Base-by-base conservation (phyloP, 2,113 vertebrate genomes). In the Galemys pyrenaicus region DNA sequence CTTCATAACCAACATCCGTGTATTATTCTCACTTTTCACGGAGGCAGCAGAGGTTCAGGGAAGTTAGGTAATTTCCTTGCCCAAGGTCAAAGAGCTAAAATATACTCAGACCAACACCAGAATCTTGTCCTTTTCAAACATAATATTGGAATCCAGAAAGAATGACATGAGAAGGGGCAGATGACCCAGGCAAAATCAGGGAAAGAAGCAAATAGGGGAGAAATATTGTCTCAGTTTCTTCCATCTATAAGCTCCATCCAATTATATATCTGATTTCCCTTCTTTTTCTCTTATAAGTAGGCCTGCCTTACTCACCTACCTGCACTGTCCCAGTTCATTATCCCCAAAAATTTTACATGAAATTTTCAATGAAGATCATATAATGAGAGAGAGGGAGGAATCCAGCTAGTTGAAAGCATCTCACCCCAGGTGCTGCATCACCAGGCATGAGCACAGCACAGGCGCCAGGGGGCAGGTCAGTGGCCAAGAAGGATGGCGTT, bases 341-440 rank as follows among this genome's bases (percentile, higher is more conserved):
- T 26, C 56, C 20, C 32, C 26, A n/a, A 92, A 77, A 39, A 49
- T 88, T 81, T 78, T 70, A 60, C 54, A 73, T 44, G 39, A 71
- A 91, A 84, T 89, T 95, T 87, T 81, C 88, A 86, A 62, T 89
- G 49, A 60, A 89, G 9, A 80, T 2, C 70, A 96, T 91, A 88
- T 30, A 89, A 91, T 89, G 64, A 88, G 46, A 73, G 74, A 81
- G 22, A 32, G 24, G n/a, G 8, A 26, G 9, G 78, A 54, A 70
- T 9, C 44, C 5, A 75, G 30, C 26, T 32, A 88, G 20, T 37
- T n/a, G 44, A 70, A 90, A 70, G 35, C 46, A 37, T 51, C 56
- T 44, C 28, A 37, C 80, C 32, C 35, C 8, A 44, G 4, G 24
- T 26, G 51, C 13, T 8, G 58, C n/a, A 51, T 60, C 3, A 12